Evolutionary conservation across 2,113 vertebrate genomes (phyloP), one percentile per base, ranked within the genome.

Genomic region (Notarius quadriscutis): DNA sequence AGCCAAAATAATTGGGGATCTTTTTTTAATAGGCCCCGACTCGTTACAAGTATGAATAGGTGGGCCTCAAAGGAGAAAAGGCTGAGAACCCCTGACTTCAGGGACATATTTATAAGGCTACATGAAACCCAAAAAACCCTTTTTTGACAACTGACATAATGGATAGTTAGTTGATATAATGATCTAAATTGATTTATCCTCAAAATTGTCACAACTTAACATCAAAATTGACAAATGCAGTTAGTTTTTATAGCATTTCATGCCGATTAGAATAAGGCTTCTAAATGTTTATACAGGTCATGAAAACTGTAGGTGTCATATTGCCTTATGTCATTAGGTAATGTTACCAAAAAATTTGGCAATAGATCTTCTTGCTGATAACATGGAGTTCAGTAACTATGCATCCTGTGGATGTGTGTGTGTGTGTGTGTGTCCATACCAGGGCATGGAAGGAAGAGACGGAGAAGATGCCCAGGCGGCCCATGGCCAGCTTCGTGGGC

Each of bases 381-480:
- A 74, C 12, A 48, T 15, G 48, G 20, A 51, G 71, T 50, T 75
- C 12, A 51, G 25, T 22, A 75, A 51, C 1, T 12, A 10, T 10
- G 18, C 8, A 41, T 48, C 6, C 55, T 80, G 78, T 80, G 53
- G 30, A 14, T 80, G 77, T 27, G 14, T 58, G 53, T 58, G 53
- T 30, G 17, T 55, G 85, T n/a, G 75, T 25, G 50, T 86, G 51
- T 57, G 7, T 71, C 30, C 18, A 5, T 86, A 97, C 97, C 96
- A 97, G 94, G 0, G 97, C 96, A 69, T 97, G 97, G 89, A 97
- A 97, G 0, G 97, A 97, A 0, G 96, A 97, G 0, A 97, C 97
- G 0, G 96, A 97, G 90, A 97, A 97, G 30, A 81, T 81, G 79
- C 96, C 96, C 71, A 97, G 95, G 48, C 96, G 96, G 25, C 96